Evolutionary conservation across 2,797 vertebrate species (phyloP), one percentile per base, ranked within the genome.

Genomic region (Pyrocephalus nanus): DNA sequence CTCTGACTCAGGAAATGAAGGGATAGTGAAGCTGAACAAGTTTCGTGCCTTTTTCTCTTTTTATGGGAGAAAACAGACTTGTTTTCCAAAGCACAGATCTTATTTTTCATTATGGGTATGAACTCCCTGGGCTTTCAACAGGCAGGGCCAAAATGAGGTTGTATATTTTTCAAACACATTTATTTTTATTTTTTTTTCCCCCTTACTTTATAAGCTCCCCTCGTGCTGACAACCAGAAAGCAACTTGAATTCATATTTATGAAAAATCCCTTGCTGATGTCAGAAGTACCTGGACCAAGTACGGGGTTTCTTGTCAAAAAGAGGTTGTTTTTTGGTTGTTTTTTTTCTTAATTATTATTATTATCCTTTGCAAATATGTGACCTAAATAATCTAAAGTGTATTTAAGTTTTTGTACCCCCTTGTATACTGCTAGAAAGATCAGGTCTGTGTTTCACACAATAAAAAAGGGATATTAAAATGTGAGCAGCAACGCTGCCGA

Each of bases 381-480:
- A 45, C 66, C 89, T 88, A 72, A 84, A 92, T 78, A 69, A 62
- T 9, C 42, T 1, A 14, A 79, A 86, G 42, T 21, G 48, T 6
- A 9, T 72, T 7, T 1, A 2, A 26, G 25, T 15, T 6, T 48
- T 81, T 36, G 4, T 2, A 12, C 30, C 45, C 15, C 30, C 12
- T n/a, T 3, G 1, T 3, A 6, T 21, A 3, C 26, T 3, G 8
- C 22, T 4, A 40, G 57, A 29, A 83, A 69, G 15, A 25, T 1
- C 61, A 9, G 12, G 6, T 73, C 58, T 26, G 3, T 36, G 14
- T 42, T 62, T 62, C 15, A 32, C 7, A 2, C 32, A 78, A 70
- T 45, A 54, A 78, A 61, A 50, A 50, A 78, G 34, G 60, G 53
- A 79, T 40, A 47, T 72, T 74, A 50, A 88, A 93, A 67, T 17